Base-by-base conservation (phyloP, 2,888 invertebrate genomes). In the Napeogenes sylphis region DNA sequence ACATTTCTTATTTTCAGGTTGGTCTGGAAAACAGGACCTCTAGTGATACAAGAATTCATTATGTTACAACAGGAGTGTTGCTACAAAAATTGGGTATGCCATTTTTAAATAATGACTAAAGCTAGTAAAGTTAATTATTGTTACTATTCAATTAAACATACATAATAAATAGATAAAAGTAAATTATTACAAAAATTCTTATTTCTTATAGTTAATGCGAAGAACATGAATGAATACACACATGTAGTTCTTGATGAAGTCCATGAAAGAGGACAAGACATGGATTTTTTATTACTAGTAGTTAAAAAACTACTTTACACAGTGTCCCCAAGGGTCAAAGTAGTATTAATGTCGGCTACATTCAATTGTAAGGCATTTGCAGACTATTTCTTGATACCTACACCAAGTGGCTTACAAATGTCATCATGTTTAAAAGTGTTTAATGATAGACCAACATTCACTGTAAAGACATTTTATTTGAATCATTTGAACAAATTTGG, bases 201-300 rank as follows among this genome's bases (percentile, higher is more conserved):
- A 10, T 62, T 59, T 70, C 65, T 70, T 79, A 38, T 73, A 77
- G 94, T 98, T 45, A 78, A 78, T 30, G 76, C 90, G 0, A 96
- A 95, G 79, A 93, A 92, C 33, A 91, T 98, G 86, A 92, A 93
- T 55, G 92, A 94, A 64, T 98, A 92, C 76, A 97, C 98, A 0
- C 99, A 99, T 78, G 93, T 99, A 47, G 94, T 98, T 65, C 88
- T 99, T 6, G 98, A 98, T 79, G 98, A 99, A 88, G 96, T 98
- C 0, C 98, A 99, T 75, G 99, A 99, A 83, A 91, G 99, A 47
- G 96, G 96, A 71, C 94, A 96, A 78, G 96, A 98, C 35, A 96
- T 97, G 92, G 99, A 99, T 78, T 97, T 99, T 78, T 86, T 97
- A 2, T 82, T 99, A 32, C 90, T 98, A 12, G 87, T 99, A 10